phyloP scores from a whole-genome alignment of 2,888 invertebrate genomes.

The Stenoptilia bipunctidactyla region DNA sequence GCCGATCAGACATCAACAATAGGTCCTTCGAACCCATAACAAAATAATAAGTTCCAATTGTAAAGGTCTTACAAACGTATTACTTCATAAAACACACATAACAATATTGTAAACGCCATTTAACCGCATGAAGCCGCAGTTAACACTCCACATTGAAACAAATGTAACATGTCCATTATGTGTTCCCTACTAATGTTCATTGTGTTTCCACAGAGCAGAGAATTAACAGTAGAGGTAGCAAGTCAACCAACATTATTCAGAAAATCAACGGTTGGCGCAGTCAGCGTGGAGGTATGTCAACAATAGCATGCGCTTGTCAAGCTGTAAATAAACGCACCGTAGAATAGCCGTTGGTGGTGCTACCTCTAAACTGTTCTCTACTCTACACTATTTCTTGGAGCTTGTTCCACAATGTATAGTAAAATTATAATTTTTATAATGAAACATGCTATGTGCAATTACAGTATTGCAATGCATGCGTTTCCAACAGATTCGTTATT shows the following conservation, averaged over 20 bases:
- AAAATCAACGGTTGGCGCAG: conserved; percentile 65
- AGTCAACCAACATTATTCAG: conserved; percentile 45
- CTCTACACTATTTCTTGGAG: conserved; percentile 30
- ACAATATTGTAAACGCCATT: not conserved
- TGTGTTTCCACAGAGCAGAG: conserved; percentile 63
- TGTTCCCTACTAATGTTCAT: conserved; percentile 20
- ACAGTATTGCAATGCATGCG: conserved; percentile 29
- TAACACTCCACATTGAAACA: not conserved
- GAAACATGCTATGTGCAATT: conserved; percentile 24
- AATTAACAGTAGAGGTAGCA: conserved; percentile 64
- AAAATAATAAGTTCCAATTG: no score
- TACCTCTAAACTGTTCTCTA: conserved; percentile 29
- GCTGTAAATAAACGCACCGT: conserved; percentile 20
- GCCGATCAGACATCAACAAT: no score
- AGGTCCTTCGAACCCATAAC: no score
- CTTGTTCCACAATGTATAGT: conserved; percentile 20
- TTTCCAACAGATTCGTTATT: conserved; percentile 15
- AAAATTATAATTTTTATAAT: conserved; percentile 24
- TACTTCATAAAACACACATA: not conserved
- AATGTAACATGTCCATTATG: not conserved
- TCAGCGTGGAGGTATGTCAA: conserved; percentile 62
- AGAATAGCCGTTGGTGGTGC: conserved; percentile 7
- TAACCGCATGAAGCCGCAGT: not conserved
- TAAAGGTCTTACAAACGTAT: no score
- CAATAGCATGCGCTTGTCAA: conserved; percentile 32